phyloP scores from a whole-genome alignment of 2,113 vertebrate species.

The Chrysochloris asiatica region DNA sequence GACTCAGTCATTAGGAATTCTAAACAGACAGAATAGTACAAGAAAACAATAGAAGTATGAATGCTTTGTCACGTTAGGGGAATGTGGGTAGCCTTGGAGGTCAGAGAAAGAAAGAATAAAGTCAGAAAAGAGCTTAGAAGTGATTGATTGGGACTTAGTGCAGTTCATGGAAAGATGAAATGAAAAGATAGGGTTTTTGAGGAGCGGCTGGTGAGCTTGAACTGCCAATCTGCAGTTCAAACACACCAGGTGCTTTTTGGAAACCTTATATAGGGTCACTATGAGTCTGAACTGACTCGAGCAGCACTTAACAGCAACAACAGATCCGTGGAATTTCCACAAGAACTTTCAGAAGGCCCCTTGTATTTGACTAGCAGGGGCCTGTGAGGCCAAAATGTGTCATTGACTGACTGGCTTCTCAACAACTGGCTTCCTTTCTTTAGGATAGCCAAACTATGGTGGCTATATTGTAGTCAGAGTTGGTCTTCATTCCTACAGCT shows the following conservation, averaged over 20 bases:
- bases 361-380: neutral
- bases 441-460: neutral
- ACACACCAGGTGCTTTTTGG: no score
- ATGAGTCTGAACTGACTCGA: no score
- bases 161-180: no score
- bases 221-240: no score
- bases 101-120: neutral
- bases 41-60: neutral
- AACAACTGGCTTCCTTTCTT: neutral
- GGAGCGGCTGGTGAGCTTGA: no score
- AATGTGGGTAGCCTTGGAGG: neutral
- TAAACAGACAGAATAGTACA: neutral
- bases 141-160: neutral
- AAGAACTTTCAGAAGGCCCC: no score
- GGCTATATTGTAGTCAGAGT: neutral
- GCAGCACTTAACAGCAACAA: no score
- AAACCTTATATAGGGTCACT: no score
- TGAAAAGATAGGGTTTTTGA: no score
- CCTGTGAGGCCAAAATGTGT: neutral
- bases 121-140: neutral
- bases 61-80: neutral
- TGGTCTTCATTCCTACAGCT: neutral
- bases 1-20: neutral
- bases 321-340: no score
- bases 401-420: no score